Percentiles rank a stretch among this genome's conserved stretches.
These are phyloP conservation scores for Montipora capricornis DNA, from an alignment of 64 coral and sea anemone species.

Conservation along the genomic window DNA sequence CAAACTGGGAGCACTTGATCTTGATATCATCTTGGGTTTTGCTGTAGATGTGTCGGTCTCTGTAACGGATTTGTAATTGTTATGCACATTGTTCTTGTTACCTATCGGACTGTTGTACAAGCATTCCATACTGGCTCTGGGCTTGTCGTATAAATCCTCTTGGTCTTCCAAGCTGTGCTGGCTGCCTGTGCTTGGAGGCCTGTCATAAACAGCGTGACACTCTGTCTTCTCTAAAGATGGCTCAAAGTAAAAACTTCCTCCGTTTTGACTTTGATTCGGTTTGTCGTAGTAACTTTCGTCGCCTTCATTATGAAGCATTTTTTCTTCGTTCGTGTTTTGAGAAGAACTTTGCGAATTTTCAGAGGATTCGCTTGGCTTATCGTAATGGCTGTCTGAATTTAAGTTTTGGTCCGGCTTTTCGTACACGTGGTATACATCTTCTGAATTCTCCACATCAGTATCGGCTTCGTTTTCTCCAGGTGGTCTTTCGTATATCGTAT, in stretches of 20 bases:
- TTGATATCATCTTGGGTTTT: not conserved
- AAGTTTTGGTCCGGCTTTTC: constrained; percentile 20
- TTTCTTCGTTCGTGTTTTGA: not conserved
- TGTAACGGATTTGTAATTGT: not conserved
- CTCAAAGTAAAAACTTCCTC: not conserved
- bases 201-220: not conserved
- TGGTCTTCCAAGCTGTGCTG: not conserved
- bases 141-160: constrained; percentile 25
- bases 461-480: constrained; percentile 8
- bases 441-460: not conserved
- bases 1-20: constrained; percentile 11
- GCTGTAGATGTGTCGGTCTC: not conserved
- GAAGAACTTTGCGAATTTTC: not conserved
- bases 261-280: not conserved
- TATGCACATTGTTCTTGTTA: not conserved
- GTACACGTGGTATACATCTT: constrained; percentile 18
- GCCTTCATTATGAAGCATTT: not conserved
- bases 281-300: not conserved
- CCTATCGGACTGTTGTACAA: constrained; percentile 36
- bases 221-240: not conserved
- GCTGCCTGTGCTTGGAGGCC: constrained; percentile 12
- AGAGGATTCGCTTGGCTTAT: constrained; percentile 17
- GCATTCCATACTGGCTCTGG: constrained; percentile 9
- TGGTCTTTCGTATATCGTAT: not conserved
- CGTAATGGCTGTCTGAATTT: not conserved